Conservation (phyloP, 2,797 vertebrate species). For the Salmo trutta region DNA sequence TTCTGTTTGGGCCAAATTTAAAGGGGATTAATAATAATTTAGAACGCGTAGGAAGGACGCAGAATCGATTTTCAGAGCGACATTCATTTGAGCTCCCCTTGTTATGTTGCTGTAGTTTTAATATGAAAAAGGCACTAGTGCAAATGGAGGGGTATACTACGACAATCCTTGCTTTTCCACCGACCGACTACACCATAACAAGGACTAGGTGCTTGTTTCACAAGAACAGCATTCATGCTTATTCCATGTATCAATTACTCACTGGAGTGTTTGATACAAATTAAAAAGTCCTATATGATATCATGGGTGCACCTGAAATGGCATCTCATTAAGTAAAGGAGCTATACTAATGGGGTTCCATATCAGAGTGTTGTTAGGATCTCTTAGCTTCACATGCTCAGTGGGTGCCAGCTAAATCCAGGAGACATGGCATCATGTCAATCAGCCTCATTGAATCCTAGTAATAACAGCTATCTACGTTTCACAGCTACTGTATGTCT, state of each 20-base stretch:
- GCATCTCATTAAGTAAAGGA: background rate
- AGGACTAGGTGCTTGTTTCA: conserved; percentile 39
- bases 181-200: background rate
- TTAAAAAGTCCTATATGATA: background rate
- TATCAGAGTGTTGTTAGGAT: background rate
- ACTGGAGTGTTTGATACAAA: background rate
- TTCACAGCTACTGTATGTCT: conserved; percentile 28
- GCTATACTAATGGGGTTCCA: background rate
- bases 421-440: conserved; percentile 36
- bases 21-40: conserved; percentile 65
- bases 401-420: background rate
- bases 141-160: conserved; percentile 47
- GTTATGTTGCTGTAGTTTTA: conserved; percentile 59
- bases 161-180: conserved; percentile 34
- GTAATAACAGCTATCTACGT: background rate
- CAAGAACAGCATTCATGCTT: conserved; percentile 24
- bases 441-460: conserved; percentile 26
- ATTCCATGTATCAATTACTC: conserved; percentile 29
- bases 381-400: background rate
- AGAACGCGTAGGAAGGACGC: conserved; percentile 50
- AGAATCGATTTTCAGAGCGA: conserved; percentile 62
- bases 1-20: conserved; percentile 40
- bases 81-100: conserved; percentile 58
- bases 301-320: background rate
- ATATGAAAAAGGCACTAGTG: conserved; percentile 66